phyloP scores from a whole-genome alignment of 2,113 vertebrate genomes.

The Cyrtonyx montezumae region DNA sequence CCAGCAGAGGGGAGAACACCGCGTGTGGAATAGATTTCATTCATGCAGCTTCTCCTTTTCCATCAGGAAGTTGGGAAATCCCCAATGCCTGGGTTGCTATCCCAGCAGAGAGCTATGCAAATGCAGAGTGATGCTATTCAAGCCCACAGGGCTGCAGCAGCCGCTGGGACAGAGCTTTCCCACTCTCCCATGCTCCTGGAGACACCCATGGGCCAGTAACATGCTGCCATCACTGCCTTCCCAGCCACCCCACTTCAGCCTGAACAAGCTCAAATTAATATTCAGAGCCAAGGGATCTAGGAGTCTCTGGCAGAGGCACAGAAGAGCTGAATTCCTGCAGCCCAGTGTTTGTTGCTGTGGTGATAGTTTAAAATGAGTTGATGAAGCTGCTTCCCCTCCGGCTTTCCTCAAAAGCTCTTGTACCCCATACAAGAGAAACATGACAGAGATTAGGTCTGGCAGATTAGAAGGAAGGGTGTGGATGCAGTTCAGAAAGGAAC shows the following conservation, averaged over 20 bases:
- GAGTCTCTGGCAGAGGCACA: not conserved
- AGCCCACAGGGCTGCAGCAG: not conserved
- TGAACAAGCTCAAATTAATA: constrained; percentile 9
- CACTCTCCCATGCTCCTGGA: not conserved
- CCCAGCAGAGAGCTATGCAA: not conserved
- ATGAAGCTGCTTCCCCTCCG: accelerated
- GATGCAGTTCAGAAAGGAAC: not conserved
- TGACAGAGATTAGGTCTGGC: not conserved
- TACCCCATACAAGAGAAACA: not conserved
- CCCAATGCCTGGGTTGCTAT: accelerated
- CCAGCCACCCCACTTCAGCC: not conserved
- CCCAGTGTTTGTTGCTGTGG: constrained; percentile 5
- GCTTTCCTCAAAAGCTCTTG: not conserved
- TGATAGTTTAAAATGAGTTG: not conserved
- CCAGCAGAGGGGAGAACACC: not conserved
- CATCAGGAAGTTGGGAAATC: not conserved
- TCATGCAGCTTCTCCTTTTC: not conserved
- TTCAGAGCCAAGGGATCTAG: not conserved
- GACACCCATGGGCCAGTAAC: not conserved
- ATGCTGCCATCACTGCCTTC: accelerated
- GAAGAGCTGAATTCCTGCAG: constrained; percentile 7
- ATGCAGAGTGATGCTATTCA: accelerated
- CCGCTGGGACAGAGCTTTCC: not conserved
- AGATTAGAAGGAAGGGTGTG: not conserved
- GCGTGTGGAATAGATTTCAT: not conserved